Base-by-base conservation (phyloP, 1,140 invertebrate species). In the Bombus superbus region DNA sequence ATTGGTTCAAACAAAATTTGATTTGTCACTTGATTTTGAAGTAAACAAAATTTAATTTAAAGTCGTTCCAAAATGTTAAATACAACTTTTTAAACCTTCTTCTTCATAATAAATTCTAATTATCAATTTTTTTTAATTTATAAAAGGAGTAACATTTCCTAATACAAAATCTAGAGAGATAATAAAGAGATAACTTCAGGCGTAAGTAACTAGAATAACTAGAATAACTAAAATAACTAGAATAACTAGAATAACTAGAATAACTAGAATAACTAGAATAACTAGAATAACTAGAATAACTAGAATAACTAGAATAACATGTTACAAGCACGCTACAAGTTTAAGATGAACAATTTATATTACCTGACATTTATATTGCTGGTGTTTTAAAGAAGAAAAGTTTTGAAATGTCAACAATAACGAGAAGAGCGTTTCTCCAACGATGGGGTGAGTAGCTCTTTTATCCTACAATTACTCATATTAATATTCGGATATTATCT, bases 371-470 rank as follows among this genome's bases (percentile, higher is more conserved):
- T 32, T 32, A 32, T 53, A 53, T 22, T 22, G 18, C 18, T 53
- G 18, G 6, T n/a, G 11, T 62, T 13, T n/a, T 62, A 4, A 88
- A 79, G 87, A 69, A 93, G 44, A 75, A 85, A 69, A 92, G 88
- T 80, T 91, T 90, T 68, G 81, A 92, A 78, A 92, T 87, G 32
- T 88, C 91, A 0, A 87, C 90, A 32, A 89, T 79, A 68, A 47
- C 92, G 1, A 94, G 93, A 74, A 91, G 81, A 38, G 92, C 92
- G 6, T 72, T 94, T 40, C 22, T 94, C 5, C 91, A 94, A 88
- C 92, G 93, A 87, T 94, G 93, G 93, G 92, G 94, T 94, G 88
- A 91, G 81, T 88, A 47, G 35, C 18, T 53, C 47, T 53, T 5
- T 53, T 53, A 53, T 53, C 18, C 18, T 53, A 22, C 47, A 22